Percentiles rank a stretch among this genome's conserved stretches.
These are phyloP conservation scores for Chironomus tentans DNA, from an alignment of 2,888 invertebrate genomes.

Conservation along the genomic window DNA sequence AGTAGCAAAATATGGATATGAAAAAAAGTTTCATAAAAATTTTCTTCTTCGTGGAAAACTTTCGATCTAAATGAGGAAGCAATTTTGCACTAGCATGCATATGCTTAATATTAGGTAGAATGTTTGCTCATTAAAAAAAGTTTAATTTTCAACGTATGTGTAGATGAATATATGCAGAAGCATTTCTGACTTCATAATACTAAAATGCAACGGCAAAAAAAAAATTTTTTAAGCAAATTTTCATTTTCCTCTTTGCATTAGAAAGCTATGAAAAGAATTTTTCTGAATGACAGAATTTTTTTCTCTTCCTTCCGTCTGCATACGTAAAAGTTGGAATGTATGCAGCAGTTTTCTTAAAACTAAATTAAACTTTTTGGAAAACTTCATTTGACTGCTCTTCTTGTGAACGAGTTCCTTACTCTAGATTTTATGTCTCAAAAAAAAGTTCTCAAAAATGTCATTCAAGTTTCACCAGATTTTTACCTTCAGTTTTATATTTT, in stretches of 20 bases:
- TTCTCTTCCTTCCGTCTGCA: neutral
- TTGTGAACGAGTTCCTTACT: too few species aligned
- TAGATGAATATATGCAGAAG: neutral
- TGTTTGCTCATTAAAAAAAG: neutral
- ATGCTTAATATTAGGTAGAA: neutral
- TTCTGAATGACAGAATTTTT: neutral
- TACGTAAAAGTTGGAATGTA: neutral
- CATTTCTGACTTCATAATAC: neutral
- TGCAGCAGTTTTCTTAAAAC: neutral
- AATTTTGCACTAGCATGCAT: neutral
- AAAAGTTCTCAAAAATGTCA: too few species aligned
- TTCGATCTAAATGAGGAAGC: neutral
- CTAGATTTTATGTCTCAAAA: too few species aligned
- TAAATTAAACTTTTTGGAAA: neutral
- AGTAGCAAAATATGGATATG: too few species aligned
- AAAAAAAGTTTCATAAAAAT: neutral
- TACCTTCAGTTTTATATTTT: too few species aligned
- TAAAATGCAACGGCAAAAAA: too few species aligned
- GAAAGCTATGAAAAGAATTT: neutral
- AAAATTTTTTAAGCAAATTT: neutral
- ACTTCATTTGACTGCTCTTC: neutral
- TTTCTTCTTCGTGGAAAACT: neutral
- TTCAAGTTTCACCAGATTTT: too few species aligned
- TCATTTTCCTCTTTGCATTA: neutral
- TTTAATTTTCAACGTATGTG: neutral